Base-by-base conservation (phyloP, 2,797 vertebrate genomes). In the Microcaecilia unicolor region DNA sequence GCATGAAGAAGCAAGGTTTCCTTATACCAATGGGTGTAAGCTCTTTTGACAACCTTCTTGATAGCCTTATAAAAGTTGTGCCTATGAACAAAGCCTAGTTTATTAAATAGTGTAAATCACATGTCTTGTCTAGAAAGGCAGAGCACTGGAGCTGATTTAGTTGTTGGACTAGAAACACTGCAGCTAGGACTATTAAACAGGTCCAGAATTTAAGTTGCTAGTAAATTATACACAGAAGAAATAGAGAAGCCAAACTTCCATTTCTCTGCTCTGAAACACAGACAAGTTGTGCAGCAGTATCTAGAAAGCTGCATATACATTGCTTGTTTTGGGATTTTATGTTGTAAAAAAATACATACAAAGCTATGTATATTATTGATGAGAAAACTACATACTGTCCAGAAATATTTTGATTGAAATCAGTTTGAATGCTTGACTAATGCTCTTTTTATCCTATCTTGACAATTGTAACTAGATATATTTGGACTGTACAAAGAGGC, bases 61-160 rank as follows among this genome's bases (percentile, higher is more conserved):
- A 37, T 33, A 67, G 31, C 4, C 10, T 22, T 60, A 25, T 20
- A 57, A 61, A 65, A 64, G 8, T 23, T 38, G 13, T 16, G 31
- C 49, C 48, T 66, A 58, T 28, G n/a, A n/a, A n/a, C n/a, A n/a
- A 41, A 17, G 36, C 31, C 22, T 9, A 57, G 45, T 41, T 73
- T 65, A 63, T 72, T 67, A 65, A 47, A 61, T 72, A 69, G 73
- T 61, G 52, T 69, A 65, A 76, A 67, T 71, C 56, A 49, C 49
- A 69, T 58, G 23, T 7, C 27, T 43, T 64, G 35, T 40, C 64
- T 56, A 47, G 35, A 58, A 66, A 67, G 48, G 50, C 36, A 50
- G 48, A 59, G 19, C 5, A 16, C 37, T 45, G 31, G 2, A 3
- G 35, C 29, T 70, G 63, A 67, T 73, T 72, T 58, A 76, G 60